Base-by-base conservation (phyloP, 64 coral and sea anemone genomes). In the Stylophora pistillata region DNA sequence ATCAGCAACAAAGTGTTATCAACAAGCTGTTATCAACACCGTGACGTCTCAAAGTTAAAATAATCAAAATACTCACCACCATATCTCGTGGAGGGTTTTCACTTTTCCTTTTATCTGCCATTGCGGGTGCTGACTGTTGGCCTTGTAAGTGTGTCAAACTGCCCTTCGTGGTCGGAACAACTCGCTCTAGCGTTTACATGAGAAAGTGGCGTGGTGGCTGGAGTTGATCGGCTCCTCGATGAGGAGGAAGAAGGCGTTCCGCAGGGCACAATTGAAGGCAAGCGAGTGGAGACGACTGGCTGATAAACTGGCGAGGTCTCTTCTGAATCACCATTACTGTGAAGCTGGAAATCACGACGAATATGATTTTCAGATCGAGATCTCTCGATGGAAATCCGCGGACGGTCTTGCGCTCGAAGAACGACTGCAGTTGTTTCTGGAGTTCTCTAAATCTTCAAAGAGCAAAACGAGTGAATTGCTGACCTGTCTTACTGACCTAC, bases 1-100 rank as follows among this genome's bases (percentile, higher is more conserved):
- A 47, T 47, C 37, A 47, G 37, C 37, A 47, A 47, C 37, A 47
- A 47, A 47, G 37, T 47, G 37, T 47, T 47, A 47, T 7, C 37
- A 47, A 47, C 37, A 7, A 4, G 37, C 37, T 47, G 37, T 0
- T 47, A 47, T 47, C 37, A 47, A 1, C 37, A 47, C 37, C 7
- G 37, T 47, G 37, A 47, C 37, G 37, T 47, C 7, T 47, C 37
- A 47, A 47, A 47, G 37, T 47, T 47, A 3, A 47, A 47, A 7
- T 47, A 47, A 47, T 7, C 37, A 71, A 32, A 73, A 20, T 75
- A 75, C 73, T 47, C 73, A 76, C 73, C 34, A 76, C 73, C 73
- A 76, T 76, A 76, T 76, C 73, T 76, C 73, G 33, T 76, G 73
- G 73, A 5, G 52, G 73, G 32, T 75, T 75, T 75, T 75, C 73